Evolutionary conservation across 1,140 invertebrate species (phyloP), one percentile per base, ranked within the genome.

Genomic region (Lordiphosa mommai): DNA sequence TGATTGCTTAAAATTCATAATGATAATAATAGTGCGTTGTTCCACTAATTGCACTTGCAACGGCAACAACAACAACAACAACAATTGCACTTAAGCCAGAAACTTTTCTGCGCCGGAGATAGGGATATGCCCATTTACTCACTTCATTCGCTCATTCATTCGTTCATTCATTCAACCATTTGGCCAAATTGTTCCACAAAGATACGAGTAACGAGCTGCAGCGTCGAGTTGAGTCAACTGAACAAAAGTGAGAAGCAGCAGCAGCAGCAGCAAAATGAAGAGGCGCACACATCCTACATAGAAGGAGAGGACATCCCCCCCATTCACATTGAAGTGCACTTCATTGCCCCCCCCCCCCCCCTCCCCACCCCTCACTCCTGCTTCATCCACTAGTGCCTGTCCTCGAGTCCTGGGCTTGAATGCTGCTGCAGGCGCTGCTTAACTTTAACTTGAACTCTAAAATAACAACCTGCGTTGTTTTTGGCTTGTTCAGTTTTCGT

Each of bases 401-500:
- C 33, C 30, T 44, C 38, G 27, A 43, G 58, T 58, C 64, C 63
- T 59, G 44, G 30, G n/a, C n/a, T 50, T 57, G 43, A 43, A 27
- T 49, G 53, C 16, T 57, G 61, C 76, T 59, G 52, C 56, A 46
- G 72, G 76, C 77, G 59, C 77, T 84, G 72, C 76, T 82, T 82
- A 82, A 82, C 76, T 82, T 82, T 82, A 82, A 82, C 76, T 82
- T 82, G 77, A 82, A 82, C 77, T 82, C 76, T 82, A 82, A 84
- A 84, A 82, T 84, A 82, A 84, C 76, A 82, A 59, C 36, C 67
- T 49, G 51, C 60, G 61, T 70, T 70, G 66, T 82, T 82, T 84
- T 82, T 82, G 72, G 77, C 72, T 84, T 69, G 76, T 68, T 82
- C 76, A 80, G 76, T 82, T 80, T 80, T 82, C 61, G 71, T 76